These are phyloP conservation scores for Theocolax elegans DNA, from an alignment of 1,140 invertebrate species.

Conservation along the genomic window DNA sequence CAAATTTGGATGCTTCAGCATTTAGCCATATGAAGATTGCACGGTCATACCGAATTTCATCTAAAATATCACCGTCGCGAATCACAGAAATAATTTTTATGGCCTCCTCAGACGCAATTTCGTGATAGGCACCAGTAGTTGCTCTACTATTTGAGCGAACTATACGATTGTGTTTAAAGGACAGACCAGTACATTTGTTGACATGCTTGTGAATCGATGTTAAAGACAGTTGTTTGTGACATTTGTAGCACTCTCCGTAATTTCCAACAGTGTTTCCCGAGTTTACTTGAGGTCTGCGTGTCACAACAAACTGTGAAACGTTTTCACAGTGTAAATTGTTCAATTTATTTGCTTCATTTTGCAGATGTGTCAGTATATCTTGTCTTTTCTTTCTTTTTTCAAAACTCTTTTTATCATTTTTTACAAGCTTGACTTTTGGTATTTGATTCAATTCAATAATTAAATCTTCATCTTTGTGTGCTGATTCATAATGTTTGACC, in stretches of 20 bases:
- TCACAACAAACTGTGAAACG: neutral
- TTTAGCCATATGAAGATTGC: neutral
- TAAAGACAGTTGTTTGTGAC: neutral
- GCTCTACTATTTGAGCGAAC: neutral
- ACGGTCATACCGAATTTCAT: slow-evolving; percentile 1
- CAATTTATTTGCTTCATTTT: neutral
- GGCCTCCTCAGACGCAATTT: neutral
- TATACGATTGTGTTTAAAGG: neutral
- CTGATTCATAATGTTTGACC: neutral
- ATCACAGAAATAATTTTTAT: slow-evolving; percentile 5
- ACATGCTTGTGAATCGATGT: neutral
- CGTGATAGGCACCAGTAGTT: neutral
- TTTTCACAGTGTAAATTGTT: neutral
- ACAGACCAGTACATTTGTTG: neutral
- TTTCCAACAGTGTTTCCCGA: neutral
- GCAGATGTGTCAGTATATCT: neutral
- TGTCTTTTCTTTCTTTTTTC: neutral
- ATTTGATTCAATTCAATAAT: neutral
- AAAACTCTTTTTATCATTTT: too few species aligned
- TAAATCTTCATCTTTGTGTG: neutral
- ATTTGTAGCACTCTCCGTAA: slow-evolving; percentile 2
- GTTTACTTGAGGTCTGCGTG: neutral
- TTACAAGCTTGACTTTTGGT: neutral
- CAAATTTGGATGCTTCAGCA: neutral
- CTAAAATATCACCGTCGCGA: neutral